phyloP scores from a whole-genome alignment of 2,797 vertebrate species.

The Dendrocincla fuliginosa region DNA sequence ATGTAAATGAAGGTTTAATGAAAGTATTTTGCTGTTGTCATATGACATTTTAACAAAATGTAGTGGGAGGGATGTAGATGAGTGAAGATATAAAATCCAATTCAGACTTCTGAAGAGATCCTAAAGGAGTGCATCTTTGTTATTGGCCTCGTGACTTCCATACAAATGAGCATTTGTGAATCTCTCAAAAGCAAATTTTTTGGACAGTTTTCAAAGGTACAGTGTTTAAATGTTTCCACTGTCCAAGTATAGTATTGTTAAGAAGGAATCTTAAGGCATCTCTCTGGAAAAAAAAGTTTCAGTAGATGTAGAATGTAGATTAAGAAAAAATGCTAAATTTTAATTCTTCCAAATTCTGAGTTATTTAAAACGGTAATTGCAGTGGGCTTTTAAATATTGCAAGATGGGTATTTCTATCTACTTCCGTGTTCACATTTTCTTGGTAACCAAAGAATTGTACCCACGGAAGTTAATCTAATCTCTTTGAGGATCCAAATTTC shows the following conservation, averaged over 20 bases:
- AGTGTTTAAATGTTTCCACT: background rate
- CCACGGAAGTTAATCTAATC: background rate
- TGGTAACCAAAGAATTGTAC: background rate
- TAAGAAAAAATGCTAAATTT: background rate
- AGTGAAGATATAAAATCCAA: background rate
- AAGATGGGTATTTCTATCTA: background rate
- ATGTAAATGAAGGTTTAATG: background rate
- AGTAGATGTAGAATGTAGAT: background rate
- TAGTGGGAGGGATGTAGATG: background rate
- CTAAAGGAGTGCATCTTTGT: background rate
- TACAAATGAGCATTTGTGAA: background rate
- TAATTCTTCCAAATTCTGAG: background rate
- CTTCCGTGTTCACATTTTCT: background rate
- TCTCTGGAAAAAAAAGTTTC: rapidly evolving
- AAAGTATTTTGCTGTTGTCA: background rate
- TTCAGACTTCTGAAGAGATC: background rate
- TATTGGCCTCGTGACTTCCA: background rate
- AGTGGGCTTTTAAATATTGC: background rate
- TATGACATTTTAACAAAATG: background rate
- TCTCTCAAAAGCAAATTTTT: background rate
- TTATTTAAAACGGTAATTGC: background rate
- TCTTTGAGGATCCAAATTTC: background rate
- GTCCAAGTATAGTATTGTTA: background rate
- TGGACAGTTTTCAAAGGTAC: background rate
- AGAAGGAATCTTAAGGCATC: background rate